Evolutionary conservation across 30 jellyfish, hydroid and myxozoan genomes (phyloP), one percentile per base, ranked within the genome.

Genomic region (Aurelia sp.): DNA sequence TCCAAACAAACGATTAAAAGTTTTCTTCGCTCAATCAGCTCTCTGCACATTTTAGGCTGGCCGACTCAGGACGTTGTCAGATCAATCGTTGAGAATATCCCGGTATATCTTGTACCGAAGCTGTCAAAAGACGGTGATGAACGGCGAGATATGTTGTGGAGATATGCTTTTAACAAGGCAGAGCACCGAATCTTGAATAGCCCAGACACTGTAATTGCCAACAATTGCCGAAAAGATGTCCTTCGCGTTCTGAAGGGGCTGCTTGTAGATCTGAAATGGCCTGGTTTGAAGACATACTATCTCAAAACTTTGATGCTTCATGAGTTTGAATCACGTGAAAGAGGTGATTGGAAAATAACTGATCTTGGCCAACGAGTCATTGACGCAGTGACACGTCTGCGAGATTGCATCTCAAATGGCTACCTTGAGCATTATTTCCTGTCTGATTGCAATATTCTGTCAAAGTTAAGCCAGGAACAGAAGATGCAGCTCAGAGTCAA

Each of bases 171-270:
- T 52, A 73, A 73, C 71, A 21, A 67, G 23, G 84, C 62, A 15
- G 84, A 73, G 58, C 20, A 73, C 21, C 18, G 31, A 20, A 66
- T 73, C 6, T 35, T 73, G 47, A 21, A 35, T 13, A 67, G 35
- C 21, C 58, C 55, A 1, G 84, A 73, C 22, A 50, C 55, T 17
- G 71, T 33, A 21, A 55, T 30, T 4, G 17, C 84, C 19, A 73
- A 73, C 19, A 41, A 44, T 50, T 73, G 84, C 19, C 69, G 71
- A 13, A 73, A 62, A 44, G 61, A 73, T 51, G 84, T 73, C 10
- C 51, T 73, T 11, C 84, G 84, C 51, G 55, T 73, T 19, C 51
- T 73, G 22, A 73, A 73, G 19, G 84, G 84, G n/a, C 61, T 73
- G 23, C 47, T 73, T 33, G 23, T 6, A 9, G 84, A 73, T 35